Base-by-base conservation (phyloP, 2,888 invertebrate species). In the Scaptomyza flava region DNA sequence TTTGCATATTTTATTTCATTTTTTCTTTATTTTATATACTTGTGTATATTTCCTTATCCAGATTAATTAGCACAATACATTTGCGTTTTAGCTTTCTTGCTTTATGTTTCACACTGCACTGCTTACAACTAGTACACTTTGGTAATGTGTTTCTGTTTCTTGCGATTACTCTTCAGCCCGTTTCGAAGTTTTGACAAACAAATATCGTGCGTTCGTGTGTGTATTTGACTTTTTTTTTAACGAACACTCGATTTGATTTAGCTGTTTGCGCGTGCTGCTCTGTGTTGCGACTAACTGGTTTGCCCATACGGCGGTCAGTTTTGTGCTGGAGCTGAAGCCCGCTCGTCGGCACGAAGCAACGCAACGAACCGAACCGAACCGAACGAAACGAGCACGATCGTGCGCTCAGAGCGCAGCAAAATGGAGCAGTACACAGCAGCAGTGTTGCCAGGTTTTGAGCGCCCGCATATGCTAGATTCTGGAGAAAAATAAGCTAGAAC, bases 211-310 rank as follows among this genome's bases (percentile, higher is more conserved):
- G 45, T 36, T 50, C 43, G 41, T 38, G 38, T 69, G 41, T 56
- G 51, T 50, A 33, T 38, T 50, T 9, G 47, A 52, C 56, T 71
- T 8, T 54, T 46, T 41, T 36, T 42, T 43, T 20, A 31, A 31
- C 53, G 33, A 30, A 38, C 53, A 36, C 60, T 51, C 71, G 46
- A 53, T 51, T 47, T 46, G 27, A 27, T 23, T 41, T 45, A 41
- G 43, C 27, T 71, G 69, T 41, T 54, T n/a, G 42, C 69, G 70
- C 67, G 71, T 68, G 43, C 60, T 58, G 61, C 81, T 80, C 78
- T 76, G 78, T 62, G 54, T 45, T 72, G 46, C 87, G 81, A 89
- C 90, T 89, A 90, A 90, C 90, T 90, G 86, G 89, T 89, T 90
- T 89, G 69, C 58, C 74, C 77, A 79, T 80, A 81, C 77, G 75